Percentiles rank a stretch among this genome's conserved stretches.
These are phyloP conservation scores for Cheilosia vulpina DNA, from an alignment of 2,888 invertebrate genomes.

Conservation along the genomic window DNA sequence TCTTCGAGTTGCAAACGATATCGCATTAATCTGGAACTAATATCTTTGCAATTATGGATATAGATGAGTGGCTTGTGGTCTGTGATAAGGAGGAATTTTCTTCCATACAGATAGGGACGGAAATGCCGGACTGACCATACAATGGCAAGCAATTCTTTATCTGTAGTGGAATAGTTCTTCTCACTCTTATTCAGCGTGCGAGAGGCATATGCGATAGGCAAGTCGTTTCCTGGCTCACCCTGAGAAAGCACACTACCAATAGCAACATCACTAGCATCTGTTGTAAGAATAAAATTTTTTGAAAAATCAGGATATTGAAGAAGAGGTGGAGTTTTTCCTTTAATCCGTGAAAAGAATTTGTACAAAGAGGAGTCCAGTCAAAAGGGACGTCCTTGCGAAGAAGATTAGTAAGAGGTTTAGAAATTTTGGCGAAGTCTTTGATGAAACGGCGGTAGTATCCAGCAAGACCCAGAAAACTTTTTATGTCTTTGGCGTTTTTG, in stretches of 20 bases:
- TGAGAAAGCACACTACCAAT: background rate
- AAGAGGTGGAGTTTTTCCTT: too few relatives aligned
- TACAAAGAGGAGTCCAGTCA: background rate
- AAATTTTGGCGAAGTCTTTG: background rate
- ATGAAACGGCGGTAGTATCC: background rate
- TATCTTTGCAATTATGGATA: too few relatives aligned
- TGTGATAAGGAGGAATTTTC: too few relatives aligned
- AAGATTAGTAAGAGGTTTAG: background rate
- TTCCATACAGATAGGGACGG: too few relatives aligned
- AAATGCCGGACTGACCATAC: too few relatives aligned
- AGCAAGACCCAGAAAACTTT: background rate
- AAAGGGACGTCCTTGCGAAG: background rate
- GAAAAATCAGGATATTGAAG: background rate
- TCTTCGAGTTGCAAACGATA: too few relatives aligned
- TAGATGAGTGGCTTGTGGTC: too few relatives aligned
- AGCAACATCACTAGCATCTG: background rate
- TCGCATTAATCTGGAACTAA: too few relatives aligned
- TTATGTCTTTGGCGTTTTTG: background rate
- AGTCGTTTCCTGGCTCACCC: background rate
- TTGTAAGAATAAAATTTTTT: background rate
- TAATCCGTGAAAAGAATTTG: background rate
- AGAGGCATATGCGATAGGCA: too few relatives aligned
- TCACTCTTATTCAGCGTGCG: too few relatives aligned
- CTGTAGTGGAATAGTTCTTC: too few relatives aligned
- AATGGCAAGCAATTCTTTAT: too few relatives aligned